Conservation (phyloP, 1,140 invertebrate genomes). For the Sinella curviseta region DNA sequence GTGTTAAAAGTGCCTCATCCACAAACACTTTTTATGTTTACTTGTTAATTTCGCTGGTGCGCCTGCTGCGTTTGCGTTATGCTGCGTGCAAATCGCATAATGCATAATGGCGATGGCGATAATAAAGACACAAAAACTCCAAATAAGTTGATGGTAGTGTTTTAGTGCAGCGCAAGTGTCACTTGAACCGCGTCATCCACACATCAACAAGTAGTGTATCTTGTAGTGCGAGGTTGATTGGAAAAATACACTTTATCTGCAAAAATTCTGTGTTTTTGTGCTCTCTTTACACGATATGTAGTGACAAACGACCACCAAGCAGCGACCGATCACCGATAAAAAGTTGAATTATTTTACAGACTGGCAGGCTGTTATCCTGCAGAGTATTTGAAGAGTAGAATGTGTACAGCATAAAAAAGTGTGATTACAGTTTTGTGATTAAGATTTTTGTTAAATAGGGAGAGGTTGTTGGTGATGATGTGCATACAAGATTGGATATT, state of each 20-base stretch:
- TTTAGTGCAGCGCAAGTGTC: background rate
- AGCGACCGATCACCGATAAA: background rate
- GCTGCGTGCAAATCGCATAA: too few relatives aligned
- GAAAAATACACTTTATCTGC: background rate
- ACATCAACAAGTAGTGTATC: background rate
- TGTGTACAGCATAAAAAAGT: background rate
- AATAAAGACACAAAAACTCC: too few relatives aligned
- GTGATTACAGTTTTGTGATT: background rate
- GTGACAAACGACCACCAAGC: background rate
- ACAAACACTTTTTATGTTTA: background rate
- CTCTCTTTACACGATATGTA: background rate
- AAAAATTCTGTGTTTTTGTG: background rate
- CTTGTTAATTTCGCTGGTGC: too few relatives aligned
- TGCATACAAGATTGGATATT: background rate
- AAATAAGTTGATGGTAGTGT: background rate
- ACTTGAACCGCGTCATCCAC: background rate
- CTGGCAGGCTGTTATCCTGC: background rate
- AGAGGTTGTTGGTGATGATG: background rate
- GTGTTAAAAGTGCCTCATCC: background rate
- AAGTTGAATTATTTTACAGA: background rate
- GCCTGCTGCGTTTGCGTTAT: too few relatives aligned
- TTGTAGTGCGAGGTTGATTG: background rate
- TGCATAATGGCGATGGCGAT: too few relatives aligned
- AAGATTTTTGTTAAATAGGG: background rate
- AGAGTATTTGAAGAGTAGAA: background rate